phyloP scores from a whole-genome alignment of 2,888 invertebrate species.

The Asteroscopus sphinx region DNA sequence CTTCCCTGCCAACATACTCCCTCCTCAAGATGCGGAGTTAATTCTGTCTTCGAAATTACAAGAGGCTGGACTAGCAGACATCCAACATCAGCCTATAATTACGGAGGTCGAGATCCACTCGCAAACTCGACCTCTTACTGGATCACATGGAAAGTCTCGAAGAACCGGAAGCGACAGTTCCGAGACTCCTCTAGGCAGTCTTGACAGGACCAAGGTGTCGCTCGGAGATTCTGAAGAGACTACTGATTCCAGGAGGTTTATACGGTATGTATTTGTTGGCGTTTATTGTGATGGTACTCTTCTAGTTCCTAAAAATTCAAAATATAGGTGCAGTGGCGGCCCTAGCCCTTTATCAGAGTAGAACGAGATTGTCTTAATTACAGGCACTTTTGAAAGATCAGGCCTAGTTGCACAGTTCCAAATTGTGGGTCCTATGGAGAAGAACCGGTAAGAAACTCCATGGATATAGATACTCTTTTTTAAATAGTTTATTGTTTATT shows the following conservation, averaged over 20 bases:
- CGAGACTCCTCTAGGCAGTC: slow-evolving; percentile 80
- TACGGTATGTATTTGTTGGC: slow-evolving; percentile 66
- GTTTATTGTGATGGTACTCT: neutral
- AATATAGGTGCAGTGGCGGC: no score
- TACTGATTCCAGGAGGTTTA: slow-evolving; percentile 75
- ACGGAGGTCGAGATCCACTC: slow-evolving; percentile 12
- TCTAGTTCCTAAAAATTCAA: no score
- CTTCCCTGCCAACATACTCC: slow-evolving; percentile 61
- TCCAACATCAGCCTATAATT: slow-evolving; percentile 35
- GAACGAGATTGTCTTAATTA: no score
- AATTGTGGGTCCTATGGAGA: no score
- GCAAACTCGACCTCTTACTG: slow-evolving; percentile 15
- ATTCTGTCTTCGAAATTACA: slow-evolving; percentile 69
- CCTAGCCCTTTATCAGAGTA: no score
- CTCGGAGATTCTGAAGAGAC: slow-evolving; percentile 79
- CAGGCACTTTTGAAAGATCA: no score
- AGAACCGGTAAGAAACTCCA: no score
- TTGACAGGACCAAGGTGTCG: slow-evolving; percentile 83
- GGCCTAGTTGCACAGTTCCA: no score
- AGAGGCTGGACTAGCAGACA: slow-evolving; percentile 73
- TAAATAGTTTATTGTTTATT: no score
- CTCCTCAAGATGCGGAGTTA: slow-evolving; percentile 52
- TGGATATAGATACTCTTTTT: no score
- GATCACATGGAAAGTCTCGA: slow-evolving; percentile 35
- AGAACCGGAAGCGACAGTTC: slow-evolving; percentile 63